Evolutionary conservation across 2,797 vertebrate species (phyloP), one percentile per base, ranked within the genome.

Genomic region (Ceryle rudis): DNA sequence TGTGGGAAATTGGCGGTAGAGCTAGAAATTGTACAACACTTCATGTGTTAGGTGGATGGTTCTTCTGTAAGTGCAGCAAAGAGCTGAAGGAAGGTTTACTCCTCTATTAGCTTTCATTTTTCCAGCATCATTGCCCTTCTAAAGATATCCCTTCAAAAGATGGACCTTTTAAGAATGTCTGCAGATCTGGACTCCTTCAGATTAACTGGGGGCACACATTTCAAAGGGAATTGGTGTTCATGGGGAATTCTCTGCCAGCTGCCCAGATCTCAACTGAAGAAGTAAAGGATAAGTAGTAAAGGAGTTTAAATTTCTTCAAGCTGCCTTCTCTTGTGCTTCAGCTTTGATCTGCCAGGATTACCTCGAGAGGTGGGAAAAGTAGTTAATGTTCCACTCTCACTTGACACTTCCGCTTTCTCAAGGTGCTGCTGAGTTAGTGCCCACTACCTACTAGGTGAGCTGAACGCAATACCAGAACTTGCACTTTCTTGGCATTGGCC

Each of bases 281-380:
- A 87, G 71, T 75, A 78, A 87, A 42, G 91, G 94, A 95, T 95
- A 96, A 96, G 90, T 84, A 89, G 85, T 41, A 96, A 96, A 94
- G 95, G 86, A 93, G 88, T 96, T 96, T 96, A 95, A 93, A 92
- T 95, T 93, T 97, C 86, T 46, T 72, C 60, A 10, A 95, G 83
- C 94, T 92, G 89, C 90, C 90, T 94, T 96, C 90, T 90, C 61
- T 93, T 94, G 93, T 93, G 91, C 91, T 90, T 92, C 74, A 78
- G 86, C 95, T 97, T 97, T 97, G 96, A 97, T 95, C 91, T 97
- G 74, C 64, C 64, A 49, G 83, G 93, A 97, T 95, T 96, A 94
- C 86, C 83, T 95, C 31, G 8, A 95, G 91, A 94, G 90, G 83
- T 90, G 91, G 94, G 90, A 61, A 92, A 94, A 95, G 83, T 4